A percentile compares a stretch with the other conserved stretches of the same genome.
These are phyloP conservation scores for Liasis olivaceus DNA, from an alignment of 2,797 vertebrate genomes.

Conservation along the genomic window DNA sequence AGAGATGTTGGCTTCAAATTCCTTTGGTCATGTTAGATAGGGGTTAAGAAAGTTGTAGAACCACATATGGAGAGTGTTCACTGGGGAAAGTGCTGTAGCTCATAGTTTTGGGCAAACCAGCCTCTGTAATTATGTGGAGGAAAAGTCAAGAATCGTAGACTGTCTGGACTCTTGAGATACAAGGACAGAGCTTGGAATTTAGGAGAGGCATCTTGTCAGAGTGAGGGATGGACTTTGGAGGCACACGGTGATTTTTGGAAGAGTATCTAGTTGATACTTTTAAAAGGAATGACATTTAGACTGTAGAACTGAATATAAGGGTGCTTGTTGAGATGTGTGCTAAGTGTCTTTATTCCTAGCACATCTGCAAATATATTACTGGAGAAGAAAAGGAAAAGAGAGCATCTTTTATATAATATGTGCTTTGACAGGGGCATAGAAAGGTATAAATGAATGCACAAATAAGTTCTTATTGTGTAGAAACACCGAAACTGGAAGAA, in stretches of 20 bases:
- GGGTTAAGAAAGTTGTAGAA: background rate
- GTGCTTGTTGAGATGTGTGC: too few species aligned
- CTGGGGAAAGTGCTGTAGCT: background rate
- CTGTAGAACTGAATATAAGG: background rate
- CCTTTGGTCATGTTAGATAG: background rate
- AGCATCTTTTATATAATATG: background rate
- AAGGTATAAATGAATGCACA: background rate
- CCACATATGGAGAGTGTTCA: background rate
- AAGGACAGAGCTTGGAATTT: background rate
- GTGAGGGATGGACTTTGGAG: background rate
- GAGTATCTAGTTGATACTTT: background rate
- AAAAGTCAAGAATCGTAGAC: background rate
- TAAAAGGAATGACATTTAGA: background rate
- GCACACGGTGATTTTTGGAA: background rate
- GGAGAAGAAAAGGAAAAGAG: background rate
- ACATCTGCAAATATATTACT: background rate
- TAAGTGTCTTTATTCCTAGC: background rate
- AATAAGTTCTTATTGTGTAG: background rate
- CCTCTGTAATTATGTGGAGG: background rate
- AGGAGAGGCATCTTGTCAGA: background rate
- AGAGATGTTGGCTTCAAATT: too few species aligned
- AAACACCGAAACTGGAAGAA: background rate
- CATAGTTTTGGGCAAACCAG: background rate
- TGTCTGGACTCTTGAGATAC: background rate
- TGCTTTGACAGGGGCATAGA: background rate